Base-by-base conservation (phyloP, 1,140 invertebrate species). In the Drosophila arizonae region DNA sequence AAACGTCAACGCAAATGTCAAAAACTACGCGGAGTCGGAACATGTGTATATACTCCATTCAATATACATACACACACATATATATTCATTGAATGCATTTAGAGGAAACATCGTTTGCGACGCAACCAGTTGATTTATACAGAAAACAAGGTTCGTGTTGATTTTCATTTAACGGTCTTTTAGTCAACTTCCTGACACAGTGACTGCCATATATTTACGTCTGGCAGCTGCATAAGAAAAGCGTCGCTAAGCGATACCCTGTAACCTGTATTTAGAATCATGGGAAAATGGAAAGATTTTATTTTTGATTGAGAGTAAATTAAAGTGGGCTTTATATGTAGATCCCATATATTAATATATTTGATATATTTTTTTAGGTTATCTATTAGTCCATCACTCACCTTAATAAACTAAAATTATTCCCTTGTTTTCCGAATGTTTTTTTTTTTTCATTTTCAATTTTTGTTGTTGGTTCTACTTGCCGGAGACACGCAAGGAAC, bases 161-260 rank as follows among this genome's bases (percentile, higher is more conserved):
- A 80, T 81, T 87, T 88, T 89, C 84, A 89, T 88, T 89, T 88
- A 88, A 89, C 84, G 81, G 84, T 88, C 85, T 89, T 88, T 89
- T 89, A 88, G 85, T 85, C 80, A 88, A 88, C 84, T 88, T 89
- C 77, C 84, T 88, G 84, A 89, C 84, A 87, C 82, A 87, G 76
- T 87, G 76, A 82, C 84, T 88, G 77, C 82, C 79, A 87, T 87
- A 79, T 82, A 82, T 82, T 88, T 82, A 79, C 79, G 79, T 87
- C 82, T 77, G 17, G 52, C 76, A 62, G 43, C 43, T 9, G 43
- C 43, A 17, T 0, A 9, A 17, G 3, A 1, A 1, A 9, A 8
- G 15, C 43, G 0, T 72, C n/a, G 15, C 57, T 84, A 84, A 76
- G 46, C 41, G 61, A 73, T 65, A 64, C 30, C 79, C 24, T 52